Base-by-base conservation (phyloP, 2,888 invertebrate species). In the Papilio demoleus region DNA sequence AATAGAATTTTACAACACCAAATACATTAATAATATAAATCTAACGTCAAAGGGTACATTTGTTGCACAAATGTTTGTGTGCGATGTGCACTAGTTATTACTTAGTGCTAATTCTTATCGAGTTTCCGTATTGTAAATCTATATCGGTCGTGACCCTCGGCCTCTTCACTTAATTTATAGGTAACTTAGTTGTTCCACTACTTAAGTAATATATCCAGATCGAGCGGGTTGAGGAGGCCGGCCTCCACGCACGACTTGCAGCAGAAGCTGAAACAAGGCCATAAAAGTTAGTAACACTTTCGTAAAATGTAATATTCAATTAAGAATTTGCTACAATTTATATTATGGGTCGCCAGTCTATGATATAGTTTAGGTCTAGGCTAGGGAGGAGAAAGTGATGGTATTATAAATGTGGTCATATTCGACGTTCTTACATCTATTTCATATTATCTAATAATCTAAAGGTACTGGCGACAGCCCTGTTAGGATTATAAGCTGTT, bases 211-310 rank as follows among this genome's bases (percentile, higher is more conserved):
- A 82, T 75, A 17, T 81, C 81, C 66, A 83, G 74, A 17, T 83
- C 82, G 42, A 75, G 76, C 0, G 87, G 83, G 74, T 83, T 79
- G 63, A 97, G 88, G 82, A 96, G 96, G 0, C 97, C 97, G 0
- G 97, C 97, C 83, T 96, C 93, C 71, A 97, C 97, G 85, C 99
- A 99, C 1, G 98, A 97, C 84, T 96, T 95, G 90, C 99, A 99
- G 88, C 99, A 99, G 94, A 98, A 98, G 72, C 94, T 94, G 79
- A 1, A 60, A 74, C 22, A 38, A 34, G 11, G 19, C 12, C 9
- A 14, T 9, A 38, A 36, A 1, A 36, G 38, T 59, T 59, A 53
- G 1, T 22, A 22, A 6, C 1, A 17, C 9, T 14, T 22, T 47
- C 3, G 2, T 22, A 47, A 8, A 45, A 47, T 47, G 11, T 22